phyloP scores from a whole-genome alignment of 2,888 invertebrate species.

The Scotopteryx bipunctaria region DNA sequence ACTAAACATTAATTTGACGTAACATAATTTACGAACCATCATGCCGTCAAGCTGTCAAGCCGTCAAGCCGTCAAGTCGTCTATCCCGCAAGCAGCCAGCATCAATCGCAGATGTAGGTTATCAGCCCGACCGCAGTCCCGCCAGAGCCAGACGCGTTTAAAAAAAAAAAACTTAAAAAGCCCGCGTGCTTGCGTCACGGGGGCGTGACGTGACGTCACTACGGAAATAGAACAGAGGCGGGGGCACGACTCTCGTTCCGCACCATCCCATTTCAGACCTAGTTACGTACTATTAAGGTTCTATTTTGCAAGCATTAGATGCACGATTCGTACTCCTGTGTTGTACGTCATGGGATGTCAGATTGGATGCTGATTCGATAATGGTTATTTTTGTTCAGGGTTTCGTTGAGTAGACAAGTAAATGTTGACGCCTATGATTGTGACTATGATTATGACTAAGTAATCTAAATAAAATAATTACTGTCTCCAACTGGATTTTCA shows the following conservation, averaged over 20 bases:
- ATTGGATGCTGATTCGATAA: constrained; percentile 34
- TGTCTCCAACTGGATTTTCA: too few relatives aligned
- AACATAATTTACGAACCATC: constrained; percentile 15
- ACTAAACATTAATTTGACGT: background rate
- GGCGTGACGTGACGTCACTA: constrained; percentile 59
- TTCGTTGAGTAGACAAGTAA: background rate
- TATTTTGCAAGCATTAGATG: constrained; percentile 35
- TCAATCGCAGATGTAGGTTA: constrained; percentile 42
- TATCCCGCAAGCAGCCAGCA: constrained; percentile 3
- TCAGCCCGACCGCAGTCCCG: constrained; percentile 37
- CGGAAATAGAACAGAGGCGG: constrained; percentile 57
- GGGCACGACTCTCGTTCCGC: constrained; percentile 34
- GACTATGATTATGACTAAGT: too few relatives aligned
- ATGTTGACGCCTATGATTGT: background rate
- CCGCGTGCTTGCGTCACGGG: constrained; percentile 58
- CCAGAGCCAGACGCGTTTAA: constrained; percentile 49
- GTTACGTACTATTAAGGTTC: constrained; percentile 34
- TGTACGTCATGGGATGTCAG: constrained; percentile 34
- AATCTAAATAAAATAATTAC: too few relatives aligned
- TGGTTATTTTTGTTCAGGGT: constrained; percentile 24
- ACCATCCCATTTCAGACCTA: constrained; percentile 37
- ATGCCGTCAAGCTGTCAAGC: too few relatives aligned
- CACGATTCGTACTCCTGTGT: constrained; percentile 28
- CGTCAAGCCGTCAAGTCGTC: too few relatives aligned
- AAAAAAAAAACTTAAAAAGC: constrained; percentile 49